phyloP scores from a whole-genome alignment of 2,113 vertebrate species.

The Astur gentilis region DNA sequence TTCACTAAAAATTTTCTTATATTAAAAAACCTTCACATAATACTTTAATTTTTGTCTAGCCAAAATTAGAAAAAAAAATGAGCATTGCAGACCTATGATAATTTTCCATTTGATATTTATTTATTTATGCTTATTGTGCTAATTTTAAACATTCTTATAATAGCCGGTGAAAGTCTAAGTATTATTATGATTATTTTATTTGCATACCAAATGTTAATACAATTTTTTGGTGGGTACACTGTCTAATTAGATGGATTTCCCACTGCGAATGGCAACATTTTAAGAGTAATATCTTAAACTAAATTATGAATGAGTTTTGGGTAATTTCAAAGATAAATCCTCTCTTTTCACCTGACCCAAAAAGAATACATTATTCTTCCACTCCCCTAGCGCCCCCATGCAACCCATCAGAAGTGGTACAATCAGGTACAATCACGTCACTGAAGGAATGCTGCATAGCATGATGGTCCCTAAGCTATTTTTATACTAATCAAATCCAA shows the following conservation, averaged over 20 bases:
- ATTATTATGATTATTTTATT: background rate
- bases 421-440: background rate
- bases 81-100: background rate
- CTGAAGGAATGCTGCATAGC: background rate
- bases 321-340: background rate
- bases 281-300: background rate
- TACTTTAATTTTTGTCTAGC: background rate
- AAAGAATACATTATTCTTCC: background rate
- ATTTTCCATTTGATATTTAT: background rate
- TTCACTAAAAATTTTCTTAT: background rate
- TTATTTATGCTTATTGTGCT: background rate
- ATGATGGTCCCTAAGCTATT: background rate
- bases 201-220: background rate
- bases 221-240: background rate
- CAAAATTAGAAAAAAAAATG: background rate
- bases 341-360: background rate
- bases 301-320: background rate
- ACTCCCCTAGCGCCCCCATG: accelerated
- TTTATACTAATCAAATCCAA: background rate
- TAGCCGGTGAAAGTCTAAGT: background rate
- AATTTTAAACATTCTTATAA: background rate
- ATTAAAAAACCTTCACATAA: background rate
- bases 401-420: background rate
- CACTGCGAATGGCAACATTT: background rate
- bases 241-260: background rate